Conservation (phyloP, 2,888 invertebrate genomes). For the Lymantria monacha region DNA sequence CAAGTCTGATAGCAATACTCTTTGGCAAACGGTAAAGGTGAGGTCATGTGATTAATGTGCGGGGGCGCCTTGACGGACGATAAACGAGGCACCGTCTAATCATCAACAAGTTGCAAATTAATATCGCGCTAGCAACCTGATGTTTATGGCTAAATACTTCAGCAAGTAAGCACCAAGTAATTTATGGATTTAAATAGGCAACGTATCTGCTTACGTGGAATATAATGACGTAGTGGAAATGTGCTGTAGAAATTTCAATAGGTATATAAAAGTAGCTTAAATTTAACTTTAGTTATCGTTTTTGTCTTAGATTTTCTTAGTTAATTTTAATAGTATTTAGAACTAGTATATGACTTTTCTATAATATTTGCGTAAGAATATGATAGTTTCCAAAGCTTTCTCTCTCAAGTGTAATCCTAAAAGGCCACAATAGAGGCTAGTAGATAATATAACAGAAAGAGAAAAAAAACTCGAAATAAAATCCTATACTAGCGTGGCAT, state of each 20-base stretch:
- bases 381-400: too few species aligned
- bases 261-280: too few species aligned
- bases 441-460: too few species aligned
- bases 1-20: slow-evolving; percentile 25
- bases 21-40: slow-evolving; percentile 49
- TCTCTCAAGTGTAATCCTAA: too few species aligned
- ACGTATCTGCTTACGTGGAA: slow-evolving; percentile 7
- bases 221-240: slow-evolving; percentile 9
- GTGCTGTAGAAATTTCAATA: not conserved
- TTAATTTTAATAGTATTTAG: too few species aligned
- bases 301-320: too few species aligned
- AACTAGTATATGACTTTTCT: too few species aligned
- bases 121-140: slow-evolving; percentile 53
- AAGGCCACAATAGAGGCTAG: too few species aligned
- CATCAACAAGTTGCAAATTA: slow-evolving; percentile 82
- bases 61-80: slow-evolving; percentile 58
- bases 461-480: too few species aligned
- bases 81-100: slow-evolving; percentile 61
- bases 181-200: slow-evolving; percentile 30
- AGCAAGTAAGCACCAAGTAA: slow-evolving; percentile 22
- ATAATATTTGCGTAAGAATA: too few species aligned
- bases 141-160: slow-evolving; percentile 50
- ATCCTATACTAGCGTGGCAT: too few species aligned
- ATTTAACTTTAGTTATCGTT: too few species aligned
- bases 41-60: slow-evolving; percentile 77